Evolutionary conservation across 2,113 vertebrate genomes (phyloP).

Genomic region (Ptilonorhynchus violaceus): DNA sequence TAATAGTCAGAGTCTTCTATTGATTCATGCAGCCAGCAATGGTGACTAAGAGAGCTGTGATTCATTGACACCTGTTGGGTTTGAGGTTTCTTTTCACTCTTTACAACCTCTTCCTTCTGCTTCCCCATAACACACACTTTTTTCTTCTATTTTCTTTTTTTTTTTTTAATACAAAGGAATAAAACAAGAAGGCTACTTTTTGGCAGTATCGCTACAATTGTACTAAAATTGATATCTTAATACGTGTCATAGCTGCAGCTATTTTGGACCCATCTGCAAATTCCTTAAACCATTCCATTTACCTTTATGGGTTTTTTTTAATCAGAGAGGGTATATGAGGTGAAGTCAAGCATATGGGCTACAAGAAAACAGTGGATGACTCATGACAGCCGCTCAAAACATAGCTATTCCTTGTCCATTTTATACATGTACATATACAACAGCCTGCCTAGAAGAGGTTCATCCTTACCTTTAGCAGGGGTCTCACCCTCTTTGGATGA

Average conservation of each 20-base stretch:
- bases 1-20: slow-evolving; percentile 5
- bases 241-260: not conserved
- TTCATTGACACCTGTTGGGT: slow-evolving; percentile 34
- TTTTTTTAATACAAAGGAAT: not conserved
- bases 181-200: not conserved
- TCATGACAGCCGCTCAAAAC: not conserved
- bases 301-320: not conserved
- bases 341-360: not conserved
- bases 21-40: slow-evolving; percentile 11
- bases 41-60: slow-evolving; percentile 40
- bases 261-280: not conserved
- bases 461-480: not conserved
- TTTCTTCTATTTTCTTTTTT: not conserved
- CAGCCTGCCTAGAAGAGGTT: not conserved
- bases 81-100: not conserved
- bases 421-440: not conserved
- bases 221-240: not conserved
- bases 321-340: not conserved
- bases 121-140: not conserved
- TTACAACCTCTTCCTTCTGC: not conserved
- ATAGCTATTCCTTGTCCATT: not conserved
- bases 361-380: not conserved
- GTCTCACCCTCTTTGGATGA: not conserved
- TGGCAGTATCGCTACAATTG: not conserved
- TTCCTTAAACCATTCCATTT: not conserved